phyloP scores from a whole-genome alignment of 1,140 invertebrate genomes.

The Thaumetopoea pityocampa region DNA sequence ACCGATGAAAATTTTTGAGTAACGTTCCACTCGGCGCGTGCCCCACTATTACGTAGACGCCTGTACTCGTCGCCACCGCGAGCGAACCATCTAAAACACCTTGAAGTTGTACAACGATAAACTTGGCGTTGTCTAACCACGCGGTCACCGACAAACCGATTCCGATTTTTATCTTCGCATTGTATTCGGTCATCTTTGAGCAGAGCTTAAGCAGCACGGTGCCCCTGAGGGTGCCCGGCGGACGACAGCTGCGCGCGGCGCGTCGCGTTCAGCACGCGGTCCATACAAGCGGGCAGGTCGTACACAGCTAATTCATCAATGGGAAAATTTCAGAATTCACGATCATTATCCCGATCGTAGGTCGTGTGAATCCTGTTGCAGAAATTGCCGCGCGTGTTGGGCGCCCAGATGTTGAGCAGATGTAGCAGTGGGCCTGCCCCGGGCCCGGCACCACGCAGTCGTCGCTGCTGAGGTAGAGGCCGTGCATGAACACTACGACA shows the following conservation, averaged over 20 bases:
- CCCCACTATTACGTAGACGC: conserved; percentile 79
- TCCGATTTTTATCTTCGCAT: conserved; percentile 63
- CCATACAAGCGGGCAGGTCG: conserved; percentile 27
- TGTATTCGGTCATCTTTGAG: conserved; percentile 73
- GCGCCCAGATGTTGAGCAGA: conserved; percentile 78
- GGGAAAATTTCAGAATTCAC: conserved; percentile 79
- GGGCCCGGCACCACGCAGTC: conserved; percentile 28
- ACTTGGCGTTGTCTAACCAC: conserved; percentile 31
- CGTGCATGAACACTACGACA: conserved; percentile 21
- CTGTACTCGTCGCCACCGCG: too few relatives aligned
- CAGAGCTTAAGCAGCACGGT: conserved; percentile 55
- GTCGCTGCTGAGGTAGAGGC: conserved; percentile 23
- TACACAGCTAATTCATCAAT: conserved; percentile 36
- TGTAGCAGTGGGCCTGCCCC: conserved; percentile 21
- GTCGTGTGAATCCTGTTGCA: conserved; percentile 79
- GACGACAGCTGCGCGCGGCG: conserved; percentile 76
- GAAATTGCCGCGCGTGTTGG: conserved; percentile 80
- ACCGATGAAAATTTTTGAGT: conserved; percentile 80
- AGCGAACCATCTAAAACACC: background rate
- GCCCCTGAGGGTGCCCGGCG: conserved; percentile 81
- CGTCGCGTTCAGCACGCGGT: conserved; percentile 76
- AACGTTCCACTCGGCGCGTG: conserved; percentile 85
- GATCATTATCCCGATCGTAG: conserved; percentile 74
- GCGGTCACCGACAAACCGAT: conserved; percentile 75
- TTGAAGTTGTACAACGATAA: conserved; percentile 14